Base-by-base conservation (phyloP, 2,888 invertebrate genomes). In the Copidosoma aretas region DNA sequence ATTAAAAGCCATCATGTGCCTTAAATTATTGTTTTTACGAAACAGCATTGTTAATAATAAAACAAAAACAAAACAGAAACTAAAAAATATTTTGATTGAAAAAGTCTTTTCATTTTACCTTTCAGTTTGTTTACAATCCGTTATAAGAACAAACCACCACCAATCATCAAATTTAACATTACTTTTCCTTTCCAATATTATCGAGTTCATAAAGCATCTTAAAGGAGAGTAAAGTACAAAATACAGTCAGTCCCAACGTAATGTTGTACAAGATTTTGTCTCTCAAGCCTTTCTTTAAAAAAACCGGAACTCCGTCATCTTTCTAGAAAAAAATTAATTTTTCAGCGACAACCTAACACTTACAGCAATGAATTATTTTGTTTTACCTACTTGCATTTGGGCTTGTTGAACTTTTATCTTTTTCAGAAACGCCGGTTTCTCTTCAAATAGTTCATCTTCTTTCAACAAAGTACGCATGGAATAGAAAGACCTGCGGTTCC, bases 291-390 rank as follows among this genome's bases (percentile, higher is more conserved):
- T 86, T 87, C 79, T 89, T 89, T 76, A 89, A 80, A 84, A 87
- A 87, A 3, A 89, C 85, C 0, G 89, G 89, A 5, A 86, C 76
- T 71, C 87, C 88, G 83, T 89, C 86, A 10, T 88, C 86, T 82
- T 85, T 84, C 89, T 89, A 84, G 58, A 83, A 84, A 70, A 51
- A 43, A 14, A 68, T 81, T 70, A 54, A 12, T 8, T 24, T 8
- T 69, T 41, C 5, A 41, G n/a, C n/a, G n/a, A n/a, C n/a, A n/a
- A n/a, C n/a, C n/a, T n/a, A n/a, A n/a, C n/a, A n/a, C n/a, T n/a
- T n/a, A n/a, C n/a, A n/a, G n/a, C 14, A 14, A 41, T 10, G 14
- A 41, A 41, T 41, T 19, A 21, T 41, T 14, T 43, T 61, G 51
- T 57, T 43, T 56, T 53, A 8, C 12, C 60, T 78, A 80, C 80